A percentile compares a stretch with the other conserved stretches of the same genome.
Conservation (phyloP, 2,888 invertebrate species). For the Thymelicus sylvestris region DNA sequence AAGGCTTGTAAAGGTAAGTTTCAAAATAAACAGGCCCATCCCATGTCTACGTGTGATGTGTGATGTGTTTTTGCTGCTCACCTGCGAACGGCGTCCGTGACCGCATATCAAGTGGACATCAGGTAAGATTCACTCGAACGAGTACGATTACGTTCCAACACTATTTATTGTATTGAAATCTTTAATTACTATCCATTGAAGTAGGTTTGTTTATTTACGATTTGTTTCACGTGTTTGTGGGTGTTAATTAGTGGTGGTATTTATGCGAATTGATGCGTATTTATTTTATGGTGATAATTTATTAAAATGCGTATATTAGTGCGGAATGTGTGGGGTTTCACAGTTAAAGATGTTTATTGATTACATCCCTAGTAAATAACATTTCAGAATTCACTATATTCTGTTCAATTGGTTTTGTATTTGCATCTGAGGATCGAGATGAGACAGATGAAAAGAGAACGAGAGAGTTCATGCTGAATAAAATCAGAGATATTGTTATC, state of each 20-base stretch:
- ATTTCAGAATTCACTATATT: no score
- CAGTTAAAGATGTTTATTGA: no score
- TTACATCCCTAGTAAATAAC: no score
- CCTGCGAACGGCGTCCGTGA: slow-evolving; percentile 25
- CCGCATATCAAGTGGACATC: slow-evolving; percentile 28
- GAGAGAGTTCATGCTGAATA: no score
- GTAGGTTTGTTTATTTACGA: slow-evolving; percentile 15
- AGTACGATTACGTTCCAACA: slow-evolving; percentile 6
- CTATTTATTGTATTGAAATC: slow-evolving; percentile 21
- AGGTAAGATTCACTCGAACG: slow-evolving; percentile 10
- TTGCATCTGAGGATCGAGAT: no score
- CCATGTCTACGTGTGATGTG: not conserved
- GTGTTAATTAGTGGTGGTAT: slow-evolving; percentile 4
- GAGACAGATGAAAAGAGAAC: no score
- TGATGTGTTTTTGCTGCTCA: slow-evolving; percentile 20
- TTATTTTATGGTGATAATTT: not conserved
- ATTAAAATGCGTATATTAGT: no score
- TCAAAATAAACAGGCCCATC: no score
- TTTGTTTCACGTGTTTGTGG: slow-evolving; percentile 16
- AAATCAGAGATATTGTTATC: no score
- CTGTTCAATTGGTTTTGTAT: no score
- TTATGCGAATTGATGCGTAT: not conserved
- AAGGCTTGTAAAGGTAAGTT: no score
- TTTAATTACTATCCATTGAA: slow-evolving; percentile 12
- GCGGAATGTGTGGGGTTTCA: no score